Evolutionary conservation across 2,113 vertebrate genomes (phyloP).

Genomic region (Oryzias woworae): DNA sequence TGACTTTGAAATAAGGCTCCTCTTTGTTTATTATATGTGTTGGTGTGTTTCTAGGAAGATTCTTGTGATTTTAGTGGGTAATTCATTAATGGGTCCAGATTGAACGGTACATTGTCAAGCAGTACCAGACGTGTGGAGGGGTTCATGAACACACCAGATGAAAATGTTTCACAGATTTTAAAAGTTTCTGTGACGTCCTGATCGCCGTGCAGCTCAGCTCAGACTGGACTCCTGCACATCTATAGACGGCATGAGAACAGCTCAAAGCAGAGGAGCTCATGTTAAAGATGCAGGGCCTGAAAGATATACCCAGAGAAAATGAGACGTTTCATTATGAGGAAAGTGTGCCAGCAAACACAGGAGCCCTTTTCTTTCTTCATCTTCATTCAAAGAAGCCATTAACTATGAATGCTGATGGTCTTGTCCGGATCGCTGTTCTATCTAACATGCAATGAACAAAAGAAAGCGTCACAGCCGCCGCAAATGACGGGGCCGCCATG

Average conservation of each 20-base stretch:
- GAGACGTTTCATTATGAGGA: conserved; percentile 15
- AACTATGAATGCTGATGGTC: conserved; percentile 25
- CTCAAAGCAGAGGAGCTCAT: conserved; percentile 1
- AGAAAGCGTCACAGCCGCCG: neutral
- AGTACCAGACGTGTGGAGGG: too few relatives aligned
- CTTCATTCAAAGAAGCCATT: conserved; percentile 34
- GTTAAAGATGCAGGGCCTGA: neutral
- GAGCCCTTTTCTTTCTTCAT: conserved; percentile 16
- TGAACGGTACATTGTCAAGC: too few relatives aligned
- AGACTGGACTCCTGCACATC: neutral
- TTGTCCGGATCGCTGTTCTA: neutral
- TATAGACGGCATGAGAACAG: neutral
- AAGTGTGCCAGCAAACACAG: neutral
- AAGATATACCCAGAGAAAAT: neutral
- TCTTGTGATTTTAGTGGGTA: too few relatives aligned
- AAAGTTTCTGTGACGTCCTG: too few relatives aligned
- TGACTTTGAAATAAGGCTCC: too few relatives aligned
- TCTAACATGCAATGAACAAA: conserved; percentile 1
- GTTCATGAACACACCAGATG: too few relatives aligned
- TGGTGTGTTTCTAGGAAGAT: too few relatives aligned
- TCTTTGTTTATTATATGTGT: too few relatives aligned
- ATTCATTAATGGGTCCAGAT: too few relatives aligned
- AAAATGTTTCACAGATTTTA: too few relatives aligned
- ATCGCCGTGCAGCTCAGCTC: too few relatives aligned
- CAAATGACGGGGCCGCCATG: neutral